These are phyloP conservation scores for Lemur catta DNA, from an alignment of 2,797 vertebrate genomes.

Conservation along the genomic window DNA sequence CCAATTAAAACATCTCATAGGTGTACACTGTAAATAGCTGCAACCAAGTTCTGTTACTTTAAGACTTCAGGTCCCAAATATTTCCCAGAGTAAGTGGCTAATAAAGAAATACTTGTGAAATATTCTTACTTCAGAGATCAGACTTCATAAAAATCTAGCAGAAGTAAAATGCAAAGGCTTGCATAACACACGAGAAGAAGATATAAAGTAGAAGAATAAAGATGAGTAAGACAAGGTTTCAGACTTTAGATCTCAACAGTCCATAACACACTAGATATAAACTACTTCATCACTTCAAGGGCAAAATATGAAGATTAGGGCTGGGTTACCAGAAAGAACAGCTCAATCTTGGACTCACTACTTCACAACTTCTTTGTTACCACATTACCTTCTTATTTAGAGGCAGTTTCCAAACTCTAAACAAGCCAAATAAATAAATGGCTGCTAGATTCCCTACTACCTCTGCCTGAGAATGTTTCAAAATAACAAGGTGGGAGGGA, in stretches of 20 bases:
- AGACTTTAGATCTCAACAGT: slow-evolving; percentile 28
- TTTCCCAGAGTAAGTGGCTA: not conserved
- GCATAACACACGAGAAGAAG: not conserved
- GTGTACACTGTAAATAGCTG: not conserved
- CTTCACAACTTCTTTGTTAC: not conserved
- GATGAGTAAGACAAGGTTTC: not conserved
- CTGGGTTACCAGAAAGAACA: not conserved
- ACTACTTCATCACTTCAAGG: not conserved
- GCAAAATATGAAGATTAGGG: not conserved
- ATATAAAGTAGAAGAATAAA: not conserved
- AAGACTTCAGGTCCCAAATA: slow-evolving; percentile 8
- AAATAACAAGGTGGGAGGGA: not conserved
- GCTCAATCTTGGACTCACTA: not conserved
- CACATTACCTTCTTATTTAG: not conserved
- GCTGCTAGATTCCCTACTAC: not conserved
- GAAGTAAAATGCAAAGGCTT: not conserved
- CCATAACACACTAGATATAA: not conserved
- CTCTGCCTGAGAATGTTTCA: not conserved
- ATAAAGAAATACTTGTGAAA: slow-evolving; percentile 24
- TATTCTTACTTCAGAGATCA: slow-evolving; percentile 23
- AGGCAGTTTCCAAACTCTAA: slow-evolving; percentile 31
- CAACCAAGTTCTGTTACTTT: slow-evolving; percentile 26
- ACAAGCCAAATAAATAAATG: slow-evolving; percentile 35
- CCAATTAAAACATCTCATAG: not conserved
- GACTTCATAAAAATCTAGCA: slow-evolving; percentile 17